Percentiles rank a stretch among this genome's conserved stretches.
phyloP scores from a whole-genome alignment of 2,888 invertebrate species.

The Spodoptera littoralis region DNA sequence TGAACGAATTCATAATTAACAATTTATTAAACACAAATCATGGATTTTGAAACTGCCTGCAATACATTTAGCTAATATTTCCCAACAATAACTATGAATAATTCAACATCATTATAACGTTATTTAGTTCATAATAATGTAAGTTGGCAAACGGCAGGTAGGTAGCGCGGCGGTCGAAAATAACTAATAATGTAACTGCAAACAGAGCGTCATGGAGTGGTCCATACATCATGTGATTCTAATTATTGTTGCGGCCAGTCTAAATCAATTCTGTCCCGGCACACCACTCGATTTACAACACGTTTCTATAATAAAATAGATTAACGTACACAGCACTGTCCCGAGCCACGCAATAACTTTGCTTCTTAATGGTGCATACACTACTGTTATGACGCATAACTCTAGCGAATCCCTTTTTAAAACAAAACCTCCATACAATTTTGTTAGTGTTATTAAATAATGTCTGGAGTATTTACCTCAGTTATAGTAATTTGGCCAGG shows the following conservation, averaged over 20 bases:
- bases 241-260: conserved; percentile 80
- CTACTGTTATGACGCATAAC: conserved; percentile 75
- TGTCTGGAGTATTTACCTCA: conserved; percentile 75
- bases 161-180: conserved; percentile 39
- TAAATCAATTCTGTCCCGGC: conserved; percentile 78
- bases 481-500: conserved; percentile 77
- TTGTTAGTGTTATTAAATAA: conserved; percentile 75
- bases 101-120: conserved; percentile 37
- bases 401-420: conserved; percentile 65
- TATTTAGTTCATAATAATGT: conserved; percentile 45
- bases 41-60: conserved; percentile 29
- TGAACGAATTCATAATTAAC: conserved; percentile 18
- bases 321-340: conserved; percentile 63
- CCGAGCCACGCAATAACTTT: conserved; percentile 76
- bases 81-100: conserved; percentile 43
- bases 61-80: conserved; percentile 37
- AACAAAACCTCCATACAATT: conserved; percentile 62
- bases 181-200: conserved; percentile 45
- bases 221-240: conserved; percentile 72
- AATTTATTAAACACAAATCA: conserved; percentile 31
- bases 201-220: conserved; percentile 46
- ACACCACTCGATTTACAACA: conserved; percentile 71
- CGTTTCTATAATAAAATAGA: conserved; percentile 78
- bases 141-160: conserved; percentile 31
- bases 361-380: conserved; percentile 76